Conservation (phyloP, 2,797 vertebrate species). For the Ibycter americanus region DNA sequence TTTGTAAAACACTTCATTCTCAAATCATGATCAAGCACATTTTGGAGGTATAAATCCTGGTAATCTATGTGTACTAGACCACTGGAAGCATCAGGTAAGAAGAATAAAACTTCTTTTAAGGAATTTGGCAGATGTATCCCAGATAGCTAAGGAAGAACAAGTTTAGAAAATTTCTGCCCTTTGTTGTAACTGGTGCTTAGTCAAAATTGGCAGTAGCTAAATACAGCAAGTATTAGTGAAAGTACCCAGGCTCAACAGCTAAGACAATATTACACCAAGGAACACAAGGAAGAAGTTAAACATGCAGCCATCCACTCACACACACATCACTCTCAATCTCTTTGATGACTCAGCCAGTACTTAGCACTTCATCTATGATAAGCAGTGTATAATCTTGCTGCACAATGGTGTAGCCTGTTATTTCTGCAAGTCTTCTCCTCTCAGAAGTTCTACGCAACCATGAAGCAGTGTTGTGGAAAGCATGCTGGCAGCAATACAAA, state of each 20-base stretch:
- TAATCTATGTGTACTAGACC: background rate
- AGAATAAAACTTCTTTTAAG: background rate
- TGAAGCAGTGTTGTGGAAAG: constrained; percentile 48
- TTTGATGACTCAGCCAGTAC: background rate
- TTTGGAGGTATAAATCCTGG: background rate
- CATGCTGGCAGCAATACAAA: constrained; percentile 57
- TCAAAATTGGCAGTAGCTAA: background rate
- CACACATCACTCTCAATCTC: background rate
- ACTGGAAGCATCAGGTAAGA: background rate
- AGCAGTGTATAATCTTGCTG: background rate
- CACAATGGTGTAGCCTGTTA: constrained; percentile 17
- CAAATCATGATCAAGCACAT: background rate
- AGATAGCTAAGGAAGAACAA: background rate
- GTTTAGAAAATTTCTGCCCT: background rate
- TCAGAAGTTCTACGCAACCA: constrained; percentile 43
- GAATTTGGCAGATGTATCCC: background rate
- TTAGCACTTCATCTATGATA: constrained; percentile 15
- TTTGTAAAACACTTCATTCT: background rate
- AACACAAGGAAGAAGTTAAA: constrained; percentile 16
- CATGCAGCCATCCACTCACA: background rate
- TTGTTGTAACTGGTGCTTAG: background rate
- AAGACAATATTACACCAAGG: constrained; percentile 11
- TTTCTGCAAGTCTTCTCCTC: constrained; percentile 36
- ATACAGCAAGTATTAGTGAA: background rate
- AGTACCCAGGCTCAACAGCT: background rate